These are phyloP conservation scores for Apogon hyalosoma DNA, from an alignment of 2,797 vertebrate species.

Conservation along the genomic window DNA sequence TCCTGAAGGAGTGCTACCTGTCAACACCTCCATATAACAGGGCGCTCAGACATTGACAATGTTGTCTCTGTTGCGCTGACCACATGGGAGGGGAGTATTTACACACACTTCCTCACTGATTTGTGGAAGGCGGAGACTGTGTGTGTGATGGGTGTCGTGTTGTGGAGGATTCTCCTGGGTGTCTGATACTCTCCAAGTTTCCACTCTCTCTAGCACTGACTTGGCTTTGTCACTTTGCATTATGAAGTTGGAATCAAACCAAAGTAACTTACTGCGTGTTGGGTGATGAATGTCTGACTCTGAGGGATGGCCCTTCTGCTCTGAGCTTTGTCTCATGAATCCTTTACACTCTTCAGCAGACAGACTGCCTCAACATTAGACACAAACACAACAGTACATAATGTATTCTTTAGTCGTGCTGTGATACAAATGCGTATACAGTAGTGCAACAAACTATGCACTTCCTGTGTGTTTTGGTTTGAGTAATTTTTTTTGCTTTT, in stretches of 20 bases:
- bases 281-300: constrained; percentile 64
- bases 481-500: constrained; percentile 12
- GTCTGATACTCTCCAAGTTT: constrained; percentile 38
- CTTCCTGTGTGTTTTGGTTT: constrained; percentile 2
- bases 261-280: constrained; percentile 15
- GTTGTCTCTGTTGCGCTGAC: constrained; percentile 57
- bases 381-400: constrained; percentile 37
- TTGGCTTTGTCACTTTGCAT: constrained; percentile 56
- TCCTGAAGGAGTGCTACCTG: constrained; percentile 72
- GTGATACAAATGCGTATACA: constrained; percentile 5
- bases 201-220: constrained; percentile 32
- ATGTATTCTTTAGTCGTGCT: constrained; percentile 42
- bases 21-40: constrained; percentile 75
- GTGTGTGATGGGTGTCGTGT: constrained; percentile 47
- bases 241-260: constrained; percentile 40
- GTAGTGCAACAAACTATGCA: background rate
- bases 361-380: constrained; percentile 41
- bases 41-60: constrained; percentile 60
- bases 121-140: constrained; percentile 28
- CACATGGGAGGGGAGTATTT: constrained; percentile 53
- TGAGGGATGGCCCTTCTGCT: constrained; percentile 69
- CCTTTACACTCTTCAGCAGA: constrained; percentile 60
- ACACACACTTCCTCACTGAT: constrained; percentile 29
- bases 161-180: constrained; percentile 42
- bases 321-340: constrained; percentile 70